Conservation (phyloP, 2,888 invertebrate genomes). For the Unio pictorum region DNA sequence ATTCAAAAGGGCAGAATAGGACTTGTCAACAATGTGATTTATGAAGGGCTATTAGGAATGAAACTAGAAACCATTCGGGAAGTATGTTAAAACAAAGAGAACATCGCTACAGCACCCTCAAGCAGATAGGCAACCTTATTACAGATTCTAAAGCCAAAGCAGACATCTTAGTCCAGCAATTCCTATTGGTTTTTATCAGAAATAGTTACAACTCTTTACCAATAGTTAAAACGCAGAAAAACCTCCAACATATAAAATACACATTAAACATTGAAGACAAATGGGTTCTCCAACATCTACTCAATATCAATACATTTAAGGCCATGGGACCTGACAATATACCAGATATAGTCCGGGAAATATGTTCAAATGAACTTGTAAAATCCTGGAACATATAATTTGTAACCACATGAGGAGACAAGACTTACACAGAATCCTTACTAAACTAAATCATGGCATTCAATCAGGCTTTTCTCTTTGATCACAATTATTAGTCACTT, state of each 20-base stretch:
- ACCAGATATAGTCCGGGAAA: constrained; percentile 7
- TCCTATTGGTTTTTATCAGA: neutral
- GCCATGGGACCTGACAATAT: no score
- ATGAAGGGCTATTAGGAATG: no score
- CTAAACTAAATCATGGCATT: constrained; percentile 11
- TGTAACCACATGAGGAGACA: constrained; percentile 9
- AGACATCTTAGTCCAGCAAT: no score
- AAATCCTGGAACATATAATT: constrained; percentile 16
- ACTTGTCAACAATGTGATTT: no score
- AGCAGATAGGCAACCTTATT: neutral
- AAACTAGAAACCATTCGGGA: no score
- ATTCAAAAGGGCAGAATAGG: no score
- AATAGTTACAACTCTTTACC: constrained; percentile 1
- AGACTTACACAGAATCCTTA: constrained; percentile 5
- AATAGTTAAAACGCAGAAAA: neutral
- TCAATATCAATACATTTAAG: no score
- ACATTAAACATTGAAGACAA: constrained; percentile 8
- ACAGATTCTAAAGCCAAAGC: no score
- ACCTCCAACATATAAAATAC: constrained; percentile 7
- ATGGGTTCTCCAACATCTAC: no score
- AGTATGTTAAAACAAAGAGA: no score
- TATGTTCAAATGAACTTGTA: constrained; percentile 5
- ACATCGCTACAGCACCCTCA: no score
- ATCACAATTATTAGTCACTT: constrained; percentile 7
- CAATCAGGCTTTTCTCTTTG: constrained; percentile 12